phyloP scores from a whole-genome alignment of 2,888 invertebrate genomes.

The Chorisops tibialis region DNA sequence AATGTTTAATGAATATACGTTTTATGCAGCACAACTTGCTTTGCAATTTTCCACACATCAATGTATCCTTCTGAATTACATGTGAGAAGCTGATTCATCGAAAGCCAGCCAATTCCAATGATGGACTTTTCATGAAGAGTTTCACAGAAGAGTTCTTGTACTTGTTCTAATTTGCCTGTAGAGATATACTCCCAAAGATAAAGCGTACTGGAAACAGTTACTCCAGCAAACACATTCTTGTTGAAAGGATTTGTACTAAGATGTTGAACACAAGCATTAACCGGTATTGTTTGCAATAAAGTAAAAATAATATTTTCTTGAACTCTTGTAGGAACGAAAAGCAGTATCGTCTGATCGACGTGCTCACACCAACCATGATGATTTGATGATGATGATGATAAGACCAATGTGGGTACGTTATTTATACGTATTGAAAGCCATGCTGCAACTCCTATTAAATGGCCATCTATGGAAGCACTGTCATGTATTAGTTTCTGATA shows the following conservation, averaged over 20 bases:
- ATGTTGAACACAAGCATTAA: constrained; percentile 45
- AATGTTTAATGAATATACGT: constrained; percentile 37
- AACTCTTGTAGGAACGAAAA: constrained; percentile 46
- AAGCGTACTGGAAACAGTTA: constrained; percentile 48
- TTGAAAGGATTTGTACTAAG: constrained; percentile 46
- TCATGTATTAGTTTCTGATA: constrained; percentile 43
- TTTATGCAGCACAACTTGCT: constrained; percentile 41
- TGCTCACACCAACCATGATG: constrained; percentile 52
- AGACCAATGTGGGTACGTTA: constrained; percentile 46
- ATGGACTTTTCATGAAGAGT: constrained; percentile 43
- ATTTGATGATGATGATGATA: constrained; percentile 40
- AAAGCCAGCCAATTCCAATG: constrained; percentile 46
- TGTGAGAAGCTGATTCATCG: constrained; percentile 42
- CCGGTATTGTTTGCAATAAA: constrained; percentile 41
- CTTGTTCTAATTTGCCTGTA: constrained; percentile 34
- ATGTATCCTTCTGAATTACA: constrained; percentile 47
- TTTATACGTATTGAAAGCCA: constrained; percentile 49
- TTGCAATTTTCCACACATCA: constrained; percentile 43
- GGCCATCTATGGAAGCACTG: constrained; percentile 32
- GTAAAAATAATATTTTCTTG: constrained; percentile 42
- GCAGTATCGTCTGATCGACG: constrained; percentile 42
- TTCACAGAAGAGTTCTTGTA: constrained; percentile 42
- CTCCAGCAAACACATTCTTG: constrained; percentile 48
- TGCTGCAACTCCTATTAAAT: constrained; percentile 43
- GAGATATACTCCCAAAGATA: constrained; percentile 45